phyloP scores from a whole-genome alignment of 92 coral and sea anemone species.

The Bergia sp. region DNA sequence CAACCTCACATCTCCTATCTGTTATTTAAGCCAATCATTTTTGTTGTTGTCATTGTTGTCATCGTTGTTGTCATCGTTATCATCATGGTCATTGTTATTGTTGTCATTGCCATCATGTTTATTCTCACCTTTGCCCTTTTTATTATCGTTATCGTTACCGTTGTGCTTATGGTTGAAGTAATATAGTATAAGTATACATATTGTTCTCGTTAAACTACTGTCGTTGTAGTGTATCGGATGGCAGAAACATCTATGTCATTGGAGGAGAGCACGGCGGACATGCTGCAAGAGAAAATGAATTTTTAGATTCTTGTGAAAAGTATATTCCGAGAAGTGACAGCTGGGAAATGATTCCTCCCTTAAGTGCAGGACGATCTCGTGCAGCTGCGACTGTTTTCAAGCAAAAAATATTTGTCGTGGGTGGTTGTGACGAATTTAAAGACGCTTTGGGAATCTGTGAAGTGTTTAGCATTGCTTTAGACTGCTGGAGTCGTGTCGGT shows the following conservation, averaged over 20 bases:
- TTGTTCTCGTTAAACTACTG: not conserved
- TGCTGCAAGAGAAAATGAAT: not conserved
- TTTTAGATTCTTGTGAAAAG: constrained; percentile 37
- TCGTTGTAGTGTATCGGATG: constrained; percentile 37
- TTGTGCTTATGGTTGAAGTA: not conserved
- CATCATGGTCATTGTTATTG: too few species aligned
- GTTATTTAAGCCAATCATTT: too few species aligned
- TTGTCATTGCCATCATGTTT: too few species aligned
- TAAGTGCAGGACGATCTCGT: not conserved
- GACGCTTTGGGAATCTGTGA: constrained; percentile 22
- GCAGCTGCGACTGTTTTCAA: constrained; percentile 4
- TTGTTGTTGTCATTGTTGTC: too few species aligned
- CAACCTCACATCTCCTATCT: too few species aligned
- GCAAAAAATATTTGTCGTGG: constrained; percentile 24
- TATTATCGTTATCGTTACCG: not conserved
- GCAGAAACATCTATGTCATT: constrained; percentile 8
- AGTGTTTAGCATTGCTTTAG: constrained; percentile 19
- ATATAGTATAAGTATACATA: too few species aligned
- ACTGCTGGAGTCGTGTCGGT: constrained; percentile 21
- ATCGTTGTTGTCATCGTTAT: too few species aligned
- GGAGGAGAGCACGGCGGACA: not conserved
- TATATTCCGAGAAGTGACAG: constrained; percentile 2
- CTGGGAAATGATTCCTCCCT: constrained; percentile 1
- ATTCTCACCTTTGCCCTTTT: too few species aligned
- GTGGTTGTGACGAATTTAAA: not conserved